Base-by-base conservation (phyloP, 2,797 vertebrate species). In the Morus bassanus region DNA sequence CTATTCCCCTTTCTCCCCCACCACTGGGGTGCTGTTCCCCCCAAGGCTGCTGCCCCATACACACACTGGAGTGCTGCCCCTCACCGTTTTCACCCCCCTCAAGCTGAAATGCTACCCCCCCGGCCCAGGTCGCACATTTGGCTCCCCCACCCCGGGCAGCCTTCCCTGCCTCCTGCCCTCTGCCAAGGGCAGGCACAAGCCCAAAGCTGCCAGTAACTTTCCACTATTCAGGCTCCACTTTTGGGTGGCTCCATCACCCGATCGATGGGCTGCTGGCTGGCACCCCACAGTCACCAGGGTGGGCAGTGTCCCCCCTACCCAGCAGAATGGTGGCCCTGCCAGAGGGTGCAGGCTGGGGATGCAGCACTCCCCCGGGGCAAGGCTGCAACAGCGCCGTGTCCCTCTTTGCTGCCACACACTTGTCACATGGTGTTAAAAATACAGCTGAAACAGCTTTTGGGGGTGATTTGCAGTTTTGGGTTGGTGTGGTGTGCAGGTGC, bases 361-460 rank as follows among this genome's bases (percentile, higher is more conserved):
- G 51, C 18, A 11, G 33, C 6, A 1, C 18, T 7, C 14, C 17
- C 22, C n/a, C 0, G 1, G 60, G 60, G 31, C 24, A 5, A 18
- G 15, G 65, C 59, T 61, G 72, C 41, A 1, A 5, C 18, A 25
- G 51, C 12, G 15, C 37, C 8, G 1, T 11, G 73, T 22, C 35
- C 25, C n/a, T 14, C 10, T 3, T 56, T 0, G 12, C 48, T 67
- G 48, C 27, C 69, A 4, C 13, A 2, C 1, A 3, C n/a, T 21
- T 45, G 57, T 53, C 35, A 15, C 13, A 2, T 4, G 7, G 4
- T 7, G 9, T 22, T 46, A 11, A 59, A 59, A 79, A 7, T 27
- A 9, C 23, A 4, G 19, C 0, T 0, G 31, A 33, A 85, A 14
- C 0, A 1, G 41, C 25, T 51, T 27, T 56, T 25, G 4, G 9